phyloP scores from a whole-genome alignment of 2,113 vertebrate genomes.

The Gymnarchus niloticus region DNA sequence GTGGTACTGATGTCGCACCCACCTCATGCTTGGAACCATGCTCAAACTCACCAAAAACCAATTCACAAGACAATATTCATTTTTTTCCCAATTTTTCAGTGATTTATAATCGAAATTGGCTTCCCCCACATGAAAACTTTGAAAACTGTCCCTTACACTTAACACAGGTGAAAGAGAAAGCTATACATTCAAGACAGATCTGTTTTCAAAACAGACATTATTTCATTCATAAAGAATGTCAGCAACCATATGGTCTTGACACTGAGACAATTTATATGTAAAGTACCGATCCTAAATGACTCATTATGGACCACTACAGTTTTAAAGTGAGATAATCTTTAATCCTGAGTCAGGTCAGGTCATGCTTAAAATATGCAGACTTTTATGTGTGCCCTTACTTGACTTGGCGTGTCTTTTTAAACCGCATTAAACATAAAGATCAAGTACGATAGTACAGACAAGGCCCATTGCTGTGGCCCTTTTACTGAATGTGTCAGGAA shows the following conservation, averaged over 20 bases:
- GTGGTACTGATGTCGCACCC: neutral
- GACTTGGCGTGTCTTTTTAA: neutral
- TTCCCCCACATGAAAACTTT: neutral
- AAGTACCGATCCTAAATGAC: neutral
- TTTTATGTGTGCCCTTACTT: neutral
- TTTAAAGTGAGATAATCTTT: neutral
- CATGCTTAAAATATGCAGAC: neutral
- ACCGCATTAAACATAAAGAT: neutral
- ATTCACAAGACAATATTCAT: neutral
- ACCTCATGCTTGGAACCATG: neutral
- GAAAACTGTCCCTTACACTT: neutral
- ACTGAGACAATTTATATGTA: neutral
- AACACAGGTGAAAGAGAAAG: neutral
- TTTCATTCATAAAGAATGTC: neutral
- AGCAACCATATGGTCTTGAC: neutral
- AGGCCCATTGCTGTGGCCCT: neutral
- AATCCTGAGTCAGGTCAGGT: neutral
- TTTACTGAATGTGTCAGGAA: neutral
- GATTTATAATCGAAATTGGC: neutral
- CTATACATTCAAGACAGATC: neutral
- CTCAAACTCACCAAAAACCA: neutral
- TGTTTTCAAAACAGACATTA: neutral
- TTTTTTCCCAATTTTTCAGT: neutral
- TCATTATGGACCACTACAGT: conserved; percentile 7
- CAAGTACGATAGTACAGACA: neutral